Base-by-base conservation (phyloP, 2,797 vertebrate genomes). In the Nyctalus aviator region DNA sequence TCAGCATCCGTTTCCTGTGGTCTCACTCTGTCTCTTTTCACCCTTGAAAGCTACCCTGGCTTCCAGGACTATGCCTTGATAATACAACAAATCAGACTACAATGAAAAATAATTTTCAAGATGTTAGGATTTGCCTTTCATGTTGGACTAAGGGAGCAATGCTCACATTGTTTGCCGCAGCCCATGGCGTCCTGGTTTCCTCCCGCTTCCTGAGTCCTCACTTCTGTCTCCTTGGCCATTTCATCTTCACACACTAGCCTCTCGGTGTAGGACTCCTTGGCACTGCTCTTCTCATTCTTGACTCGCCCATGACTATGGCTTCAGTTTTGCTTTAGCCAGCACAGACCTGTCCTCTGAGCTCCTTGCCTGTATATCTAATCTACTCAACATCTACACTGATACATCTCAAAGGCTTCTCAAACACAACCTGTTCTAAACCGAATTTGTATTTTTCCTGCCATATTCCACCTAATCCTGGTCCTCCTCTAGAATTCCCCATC, bases 81-180 rank as follows among this genome's bases (percentile, higher is more conserved):
- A 91, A 68, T 8, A 9, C 23, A 66, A 57, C 9, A 84, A 44
- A 75, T 46, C 50, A 87, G 35, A 69, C 44, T 27, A 55, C 66
- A 78, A 37, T 25, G 13, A 87, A 69, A 93, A 78, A 14, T 7
- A 68, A 55, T 35, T 66, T 84, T 23, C 48, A 81, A 21, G 78
- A 41, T 35, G 23, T 48, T 53, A 53, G 27, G 30, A 46, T 14
- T 84, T 72, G 20, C 23, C 23, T 76, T 14, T 41, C 7, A 27
- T 12, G 0, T 12, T 66, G 30, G 55, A 59, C 44, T 30, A 11
- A 27, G 8, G 59, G 30, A 55, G 18, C 20, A 21, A 23, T 14
- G 18, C 20, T 92, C 50, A 50, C 21, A 9, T 7, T 15, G 7
- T 7, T 18, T 25, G 23, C 3, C 10, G 1, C 41, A 32, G 75